Percentiles rank a stretch among this genome's conserved stretches.
Evolutionary conservation across 1,140 invertebrate genomes (phyloP).

Genomic region (Laupala kohalensis): DNA sequence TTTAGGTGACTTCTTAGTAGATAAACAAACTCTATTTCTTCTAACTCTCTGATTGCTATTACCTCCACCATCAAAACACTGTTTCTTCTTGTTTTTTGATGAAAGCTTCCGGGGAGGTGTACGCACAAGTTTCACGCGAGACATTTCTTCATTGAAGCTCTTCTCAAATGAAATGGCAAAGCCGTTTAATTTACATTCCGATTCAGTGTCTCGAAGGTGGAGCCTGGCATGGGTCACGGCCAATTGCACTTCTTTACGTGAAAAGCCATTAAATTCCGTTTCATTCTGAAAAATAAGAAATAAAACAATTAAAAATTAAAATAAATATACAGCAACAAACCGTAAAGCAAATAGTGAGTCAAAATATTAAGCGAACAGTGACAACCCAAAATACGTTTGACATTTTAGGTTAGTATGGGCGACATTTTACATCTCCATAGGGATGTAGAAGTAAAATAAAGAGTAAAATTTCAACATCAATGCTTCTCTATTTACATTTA

Average conservation of each 20-base stretch:
- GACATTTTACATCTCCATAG: not conserved
- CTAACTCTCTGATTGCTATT: not conserved
- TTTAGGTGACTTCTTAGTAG: not conserved
- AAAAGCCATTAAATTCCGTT: constrained; percentile 4
- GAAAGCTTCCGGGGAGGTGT: not conserved
- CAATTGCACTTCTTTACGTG: not conserved
- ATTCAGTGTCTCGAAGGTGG: not conserved
- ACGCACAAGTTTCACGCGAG: not conserved
- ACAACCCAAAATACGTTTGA: not conserved
- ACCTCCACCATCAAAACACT: constrained; percentile 5
- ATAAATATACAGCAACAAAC: no score
- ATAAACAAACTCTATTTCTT: not conserved
- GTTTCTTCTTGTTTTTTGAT: not conserved
- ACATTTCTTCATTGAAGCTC: constrained; percentile 10
- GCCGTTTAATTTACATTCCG: constrained; percentile 1
- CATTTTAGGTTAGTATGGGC: not conserved
- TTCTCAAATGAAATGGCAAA: not conserved
- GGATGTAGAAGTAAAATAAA: not conserved
- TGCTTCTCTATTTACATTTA: no score
- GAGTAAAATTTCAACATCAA: no score
- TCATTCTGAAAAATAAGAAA: constrained; percentile 8
- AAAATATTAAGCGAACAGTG: not conserved
- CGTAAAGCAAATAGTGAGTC: no score
- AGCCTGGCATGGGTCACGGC: constrained; percentile 4
- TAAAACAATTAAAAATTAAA: not conserved